These are phyloP conservation scores for Onchidella celtica DNA, from an alignment of 2,888 invertebrate species.

Conservation along the genomic window DNA sequence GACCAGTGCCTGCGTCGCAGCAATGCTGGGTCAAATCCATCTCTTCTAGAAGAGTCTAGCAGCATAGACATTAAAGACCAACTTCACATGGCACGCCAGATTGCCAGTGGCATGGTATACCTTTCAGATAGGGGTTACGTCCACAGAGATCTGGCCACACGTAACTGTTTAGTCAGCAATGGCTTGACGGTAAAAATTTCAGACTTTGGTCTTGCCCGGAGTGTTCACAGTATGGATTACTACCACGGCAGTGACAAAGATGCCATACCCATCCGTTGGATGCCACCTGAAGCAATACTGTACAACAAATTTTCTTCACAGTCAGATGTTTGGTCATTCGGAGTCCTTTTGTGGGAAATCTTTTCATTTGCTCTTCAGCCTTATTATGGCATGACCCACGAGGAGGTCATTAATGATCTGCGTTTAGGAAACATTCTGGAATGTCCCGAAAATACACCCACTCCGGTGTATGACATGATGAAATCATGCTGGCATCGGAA, in stretches of 20 bases:
- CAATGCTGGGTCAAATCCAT: neutral
- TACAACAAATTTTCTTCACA: conserved; percentile 98
- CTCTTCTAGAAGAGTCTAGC: neutral
- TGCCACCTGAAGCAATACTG: conserved; percentile 97
- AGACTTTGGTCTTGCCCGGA: conserved; percentile 97
- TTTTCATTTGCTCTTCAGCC: conserved; percentile 97
- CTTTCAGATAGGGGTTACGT: conserved; percentile 96
- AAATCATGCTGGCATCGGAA: conserved; percentile 95
- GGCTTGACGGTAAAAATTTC: conserved; percentile 97
- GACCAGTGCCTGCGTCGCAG: conserved; percentile 69
- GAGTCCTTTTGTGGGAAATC: conserved; percentile 97
- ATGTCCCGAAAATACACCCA: conserved; percentile 92
- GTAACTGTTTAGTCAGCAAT: conserved; percentile 96
- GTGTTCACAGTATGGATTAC: conserved; percentile 92
- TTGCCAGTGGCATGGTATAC: conserved; percentile 97
- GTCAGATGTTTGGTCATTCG: conserved; percentile 98
- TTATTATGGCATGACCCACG: conserved; percentile 98
- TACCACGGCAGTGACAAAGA: conserved; percentile 89
- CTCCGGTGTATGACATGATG: conserved; percentile 93
- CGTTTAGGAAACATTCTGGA: conserved; percentile 95
- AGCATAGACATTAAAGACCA: conserved; percentile 83
- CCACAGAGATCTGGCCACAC: conserved; percentile 95
- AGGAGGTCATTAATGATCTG: conserved; percentile 96
- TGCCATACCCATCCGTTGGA: conserved; percentile 98
- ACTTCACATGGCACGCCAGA: conserved; percentile 91